Conservation (phyloP, 2,797 vertebrate species). For the Hipposideros larvatus region DNA sequence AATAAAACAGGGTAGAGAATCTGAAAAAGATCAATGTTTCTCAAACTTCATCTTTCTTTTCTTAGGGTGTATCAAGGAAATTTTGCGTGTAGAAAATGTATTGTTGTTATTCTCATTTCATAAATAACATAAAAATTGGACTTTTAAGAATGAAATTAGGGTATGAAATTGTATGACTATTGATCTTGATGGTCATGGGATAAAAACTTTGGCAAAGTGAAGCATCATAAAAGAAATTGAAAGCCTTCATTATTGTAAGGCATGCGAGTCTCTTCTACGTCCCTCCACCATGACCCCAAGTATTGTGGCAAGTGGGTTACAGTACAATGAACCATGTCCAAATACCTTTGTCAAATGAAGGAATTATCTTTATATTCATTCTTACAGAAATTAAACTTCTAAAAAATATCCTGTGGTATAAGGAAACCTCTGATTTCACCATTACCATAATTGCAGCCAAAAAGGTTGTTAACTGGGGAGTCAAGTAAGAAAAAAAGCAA, state of each 20-base stretch:
- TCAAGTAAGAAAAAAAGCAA: neutral
- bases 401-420: neutral
- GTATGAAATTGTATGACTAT: neutral
- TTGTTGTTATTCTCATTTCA: neutral
- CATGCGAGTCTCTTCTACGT: neutral
- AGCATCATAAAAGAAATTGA: neutral
- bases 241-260: neutral
- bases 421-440: neutral
- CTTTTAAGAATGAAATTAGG: neutral
- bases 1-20: neutral
- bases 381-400: conserved; percentile 32
- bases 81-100: neutral
- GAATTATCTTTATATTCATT: neutral
- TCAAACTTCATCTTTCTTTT: neutral
- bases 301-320: neutral
- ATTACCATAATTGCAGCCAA: neutral
- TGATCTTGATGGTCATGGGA: neutral
- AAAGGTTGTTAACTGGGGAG: neutral
- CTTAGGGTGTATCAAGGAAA: neutral
- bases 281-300: neutral
- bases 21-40: neutral
- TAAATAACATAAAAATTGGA: neutral
- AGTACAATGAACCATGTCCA: neutral
- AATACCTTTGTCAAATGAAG: conserved; percentile 10
- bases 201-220: neutral